A percentile compares a stretch with the other conserved stretches of the same genome.
phyloP scores from a whole-genome alignment of 2,113 vertebrate genomes.

The Aptenodytes forsteri region DNA sequence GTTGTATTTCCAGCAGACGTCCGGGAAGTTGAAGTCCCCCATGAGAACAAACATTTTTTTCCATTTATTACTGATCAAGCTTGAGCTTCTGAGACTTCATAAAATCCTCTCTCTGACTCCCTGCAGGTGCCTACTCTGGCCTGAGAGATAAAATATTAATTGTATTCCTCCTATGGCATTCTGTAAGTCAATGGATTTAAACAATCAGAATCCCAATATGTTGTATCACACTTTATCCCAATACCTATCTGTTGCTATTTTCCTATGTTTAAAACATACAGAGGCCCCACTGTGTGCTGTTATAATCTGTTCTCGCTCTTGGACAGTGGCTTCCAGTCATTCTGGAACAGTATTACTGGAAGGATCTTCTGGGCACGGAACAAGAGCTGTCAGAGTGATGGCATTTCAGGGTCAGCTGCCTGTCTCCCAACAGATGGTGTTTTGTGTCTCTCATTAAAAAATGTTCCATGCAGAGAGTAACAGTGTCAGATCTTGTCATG shows the following conservation, averaged over 20 bases:
- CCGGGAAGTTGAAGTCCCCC: too few relatives aligned
- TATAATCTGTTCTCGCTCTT: not conserved
- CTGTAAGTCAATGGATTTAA: not conserved
- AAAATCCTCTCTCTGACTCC: not conserved
- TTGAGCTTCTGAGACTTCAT: not conserved
- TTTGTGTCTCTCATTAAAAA: not conserved
- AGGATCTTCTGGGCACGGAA: not conserved
- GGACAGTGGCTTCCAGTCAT: not conserved
- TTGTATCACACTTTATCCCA: not conserved
- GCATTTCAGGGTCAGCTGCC: not conserved
- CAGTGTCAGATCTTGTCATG: not conserved
- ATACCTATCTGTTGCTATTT: not conserved
- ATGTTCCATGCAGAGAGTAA: not conserved
- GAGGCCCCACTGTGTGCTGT: not conserved
- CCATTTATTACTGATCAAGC: not conserved
- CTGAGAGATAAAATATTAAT: not conserved
- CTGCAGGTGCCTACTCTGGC: not conserved
- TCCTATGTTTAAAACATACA: not conserved
- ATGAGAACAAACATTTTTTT: not conserved
- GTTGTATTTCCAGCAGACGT: too few relatives aligned
- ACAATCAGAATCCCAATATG: not conserved
- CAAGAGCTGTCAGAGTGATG: not conserved
- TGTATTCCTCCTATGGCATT: not conserved
- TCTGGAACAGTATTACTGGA: not conserved
- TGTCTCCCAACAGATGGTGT: not conserved